phyloP scores from a whole-genome alignment of 2,797 vertebrate species.

The Hylomyscus alleni region DNA sequence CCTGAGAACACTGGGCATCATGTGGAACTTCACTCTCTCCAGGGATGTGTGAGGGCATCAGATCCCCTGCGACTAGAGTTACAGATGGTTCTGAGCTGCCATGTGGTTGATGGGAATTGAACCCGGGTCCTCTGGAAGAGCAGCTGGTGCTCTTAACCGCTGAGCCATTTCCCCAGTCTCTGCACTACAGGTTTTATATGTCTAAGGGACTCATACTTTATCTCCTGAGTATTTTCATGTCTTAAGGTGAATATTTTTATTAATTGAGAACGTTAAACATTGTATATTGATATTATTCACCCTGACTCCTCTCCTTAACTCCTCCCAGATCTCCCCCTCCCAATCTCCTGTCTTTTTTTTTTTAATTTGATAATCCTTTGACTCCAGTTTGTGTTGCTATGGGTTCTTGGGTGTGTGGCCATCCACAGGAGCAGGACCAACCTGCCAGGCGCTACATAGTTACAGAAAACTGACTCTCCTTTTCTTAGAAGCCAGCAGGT shows the following conservation, averaged over 20 bases:
- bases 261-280: not conserved
- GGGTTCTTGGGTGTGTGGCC: not conserved
- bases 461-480: not conserved
- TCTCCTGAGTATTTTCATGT: not conserved
- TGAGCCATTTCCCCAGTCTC: not conserved
- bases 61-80: not conserved
- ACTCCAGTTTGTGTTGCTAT: not conserved
- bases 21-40: not conserved
- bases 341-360: not conserved
- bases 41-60: not conserved
- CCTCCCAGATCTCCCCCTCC: not conserved
- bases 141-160: not conserved
- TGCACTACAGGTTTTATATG: not conserved
- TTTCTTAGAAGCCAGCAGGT: not conserved
- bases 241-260: not conserved
- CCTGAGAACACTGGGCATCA: fast-evolving
- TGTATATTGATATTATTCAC: not conserved
- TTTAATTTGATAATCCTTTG: not conserved
- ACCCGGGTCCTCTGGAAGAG: not conserved
- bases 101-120: not conserved
- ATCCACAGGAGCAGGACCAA: not conserved
- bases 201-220: not conserved
- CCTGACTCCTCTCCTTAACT: not conserved
- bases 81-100: not conserved
- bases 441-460: not conserved